Evolutionary conservation across 2,113 vertebrate species (phyloP).

Genomic region (Psittacula cyanocephala): DNA sequence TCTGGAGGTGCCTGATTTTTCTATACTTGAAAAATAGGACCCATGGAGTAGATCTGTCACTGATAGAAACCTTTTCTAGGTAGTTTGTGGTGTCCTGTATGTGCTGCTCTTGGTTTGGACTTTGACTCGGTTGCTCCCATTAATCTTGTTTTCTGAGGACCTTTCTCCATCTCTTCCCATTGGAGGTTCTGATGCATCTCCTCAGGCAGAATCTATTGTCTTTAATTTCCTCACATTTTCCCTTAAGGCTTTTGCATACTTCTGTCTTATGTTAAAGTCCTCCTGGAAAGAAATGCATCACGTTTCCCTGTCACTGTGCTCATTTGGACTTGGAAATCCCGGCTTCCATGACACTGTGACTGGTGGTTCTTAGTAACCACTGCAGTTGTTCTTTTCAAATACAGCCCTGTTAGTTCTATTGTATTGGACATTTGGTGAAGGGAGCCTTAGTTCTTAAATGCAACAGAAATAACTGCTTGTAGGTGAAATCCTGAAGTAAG

Average conservation of each 20-base stretch:
- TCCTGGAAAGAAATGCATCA: background rate
- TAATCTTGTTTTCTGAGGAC: background rate
- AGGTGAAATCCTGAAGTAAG: background rate
- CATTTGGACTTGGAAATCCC: background rate
- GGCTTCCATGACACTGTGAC: background rate
- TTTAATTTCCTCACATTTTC: background rate
- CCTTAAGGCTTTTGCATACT: background rate
- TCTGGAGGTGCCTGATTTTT: background rate
- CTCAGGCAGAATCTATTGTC: background rate
- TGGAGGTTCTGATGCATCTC: background rate
- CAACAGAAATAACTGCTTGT: background rate
- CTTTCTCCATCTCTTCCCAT: background rate
- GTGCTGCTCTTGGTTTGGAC: background rate
- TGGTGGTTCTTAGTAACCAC: background rate
- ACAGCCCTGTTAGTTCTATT: background rate
- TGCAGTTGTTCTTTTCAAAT: background rate
- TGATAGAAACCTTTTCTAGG: background rate
- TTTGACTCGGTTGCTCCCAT: background rate
- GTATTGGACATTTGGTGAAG: background rate
- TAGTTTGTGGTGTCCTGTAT: background rate
- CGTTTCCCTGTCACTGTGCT: background rate
- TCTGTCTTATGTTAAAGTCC: background rate
- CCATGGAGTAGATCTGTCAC: accelerated
- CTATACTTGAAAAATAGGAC: background rate
- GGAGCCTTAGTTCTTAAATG: background rate